Conservation (phyloP, 2,797 vertebrate genomes). For the Silurus lanzhouensis region DNA sequence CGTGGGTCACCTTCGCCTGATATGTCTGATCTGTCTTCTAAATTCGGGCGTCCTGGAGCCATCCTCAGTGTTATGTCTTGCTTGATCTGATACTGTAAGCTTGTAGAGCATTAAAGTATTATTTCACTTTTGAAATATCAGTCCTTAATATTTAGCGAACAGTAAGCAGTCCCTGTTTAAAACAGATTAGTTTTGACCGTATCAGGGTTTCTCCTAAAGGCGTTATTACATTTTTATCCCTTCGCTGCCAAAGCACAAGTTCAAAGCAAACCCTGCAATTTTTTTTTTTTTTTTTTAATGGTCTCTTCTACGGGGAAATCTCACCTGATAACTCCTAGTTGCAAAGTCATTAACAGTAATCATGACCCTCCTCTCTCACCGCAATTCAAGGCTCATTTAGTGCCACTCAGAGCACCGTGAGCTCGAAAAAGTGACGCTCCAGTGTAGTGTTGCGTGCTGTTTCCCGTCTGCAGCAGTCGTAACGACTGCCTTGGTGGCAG, state of each 20-base stretch:
- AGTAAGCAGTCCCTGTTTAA: background rate
- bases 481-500: conserved; percentile 56
- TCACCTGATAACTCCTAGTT: background rate
- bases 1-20: background rate
- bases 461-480: conserved; percentile 43
- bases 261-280: background rate
- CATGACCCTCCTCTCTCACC: conserved; percentile 9
- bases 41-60: background rate
- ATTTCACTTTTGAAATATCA: background rate
- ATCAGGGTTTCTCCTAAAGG: background rate
- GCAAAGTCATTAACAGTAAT: conserved; percentile 24
- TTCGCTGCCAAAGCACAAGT: background rate
- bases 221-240: background rate
- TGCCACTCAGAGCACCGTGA: background rate
- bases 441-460: conserved; percentile 37
- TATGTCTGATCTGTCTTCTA: background rate
- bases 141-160: background rate
- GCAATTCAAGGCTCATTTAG: conserved; percentile 42
- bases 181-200: background rate
- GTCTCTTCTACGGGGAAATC: background rate
- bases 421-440: conserved; percentile 18
- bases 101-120: background rate
- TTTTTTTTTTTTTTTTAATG: no score
- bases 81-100: background rate
- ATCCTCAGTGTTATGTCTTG: conserved; percentile 10